phyloP scores from a whole-genome alignment of 2,797 vertebrate genomes.

The Microcaecilia unicolor region DNA sequence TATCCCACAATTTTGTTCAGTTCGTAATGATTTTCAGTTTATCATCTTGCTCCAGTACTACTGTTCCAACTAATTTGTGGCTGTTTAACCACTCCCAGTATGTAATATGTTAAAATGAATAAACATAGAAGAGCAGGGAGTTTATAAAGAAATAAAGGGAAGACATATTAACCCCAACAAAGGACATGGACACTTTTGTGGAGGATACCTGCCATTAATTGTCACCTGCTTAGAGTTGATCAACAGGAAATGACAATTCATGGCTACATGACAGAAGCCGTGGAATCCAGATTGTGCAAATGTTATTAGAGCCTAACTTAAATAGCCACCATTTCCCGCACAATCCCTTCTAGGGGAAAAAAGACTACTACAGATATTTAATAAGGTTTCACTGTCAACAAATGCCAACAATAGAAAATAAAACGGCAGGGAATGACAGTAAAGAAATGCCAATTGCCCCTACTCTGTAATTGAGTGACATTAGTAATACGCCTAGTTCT shows the following conservation, averaged over 20 bases:
- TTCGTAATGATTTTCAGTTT: too few species aligned
- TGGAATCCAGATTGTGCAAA: not conserved
- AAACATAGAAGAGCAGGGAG: too few species aligned
- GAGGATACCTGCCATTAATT: not conserved
- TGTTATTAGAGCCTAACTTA: not conserved
- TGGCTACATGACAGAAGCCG: not conserved
- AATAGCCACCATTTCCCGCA: constrained; percentile 1
- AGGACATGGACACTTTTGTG: too few species aligned
- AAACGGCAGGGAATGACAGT: constrained; percentile 6
- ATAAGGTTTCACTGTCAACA: not conserved
- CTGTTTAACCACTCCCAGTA: too few species aligned
- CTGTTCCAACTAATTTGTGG: too few species aligned
- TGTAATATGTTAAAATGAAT: too few species aligned
- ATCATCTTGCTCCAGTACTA: too few species aligned
- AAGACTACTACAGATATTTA: not conserved
- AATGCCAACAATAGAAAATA: constrained; percentile 1
- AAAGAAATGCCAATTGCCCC: not conserved
- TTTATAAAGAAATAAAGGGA: too few species aligned
- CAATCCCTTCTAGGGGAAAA: constrained; percentile 2
- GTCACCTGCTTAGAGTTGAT: accelerated
- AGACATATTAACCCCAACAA: too few species aligned
- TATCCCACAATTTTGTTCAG: too few species aligned
- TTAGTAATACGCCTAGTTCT: not conserved
- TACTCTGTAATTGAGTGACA: not conserved
- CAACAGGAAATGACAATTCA: not conserved